Evolutionary conservation across 2,888 invertebrate species (phyloP), one percentile per base, ranked within the genome.

Genomic region (Calameuta pallipes): DNA sequence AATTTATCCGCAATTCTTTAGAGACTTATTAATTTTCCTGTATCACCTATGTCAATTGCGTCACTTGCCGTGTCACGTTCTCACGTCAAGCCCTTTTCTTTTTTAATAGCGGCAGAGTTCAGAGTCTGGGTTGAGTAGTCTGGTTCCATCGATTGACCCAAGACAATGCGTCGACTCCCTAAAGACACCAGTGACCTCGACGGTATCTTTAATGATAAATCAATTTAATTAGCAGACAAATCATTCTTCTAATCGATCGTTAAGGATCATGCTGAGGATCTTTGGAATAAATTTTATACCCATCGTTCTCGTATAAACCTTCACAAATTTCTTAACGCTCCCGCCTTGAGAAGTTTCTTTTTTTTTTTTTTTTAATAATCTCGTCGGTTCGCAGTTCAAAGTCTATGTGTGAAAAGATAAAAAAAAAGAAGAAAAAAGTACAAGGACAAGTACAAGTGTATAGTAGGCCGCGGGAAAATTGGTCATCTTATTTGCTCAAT

Each of bases 401-500:
- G 56, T 56, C 56, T 23, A 56, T 56, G 56, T 56, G 56, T 56
- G 56, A 56, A 23, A 56, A 23, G 56, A 56, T 56, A 9, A 15
- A 56, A 56, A 23, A 41, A 41, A 15, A 31, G 31, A 15, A n/a
- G 11, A 37, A 13, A 37, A 13, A 41, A 15, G 56, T 56, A 56
- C 56, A 56, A 56, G 41, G 41, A 41, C 41, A 23, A 41, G 56
- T 23, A 56, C 56, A 56, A 23, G 56, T 56, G 56, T 56, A 23
- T 56, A 41, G 80, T 80, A 81, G 85, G 56, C 56, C 23, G 23
- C 56, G 56, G 74, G 83, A 83, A 85, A 88, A 87, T 88, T 84
- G 85, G 81, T 75, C 85, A 81, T 78, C 80, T 86, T 88, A 85
- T 88, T 88, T 87, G 85, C 86, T 84, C 81, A 78, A 80, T 81